A percentile compares a stretch with the other conserved stretches of the same genome.
Conservation (phyloP, 2,113 vertebrate genomes). For the Coracopsis vasa region DNA sequence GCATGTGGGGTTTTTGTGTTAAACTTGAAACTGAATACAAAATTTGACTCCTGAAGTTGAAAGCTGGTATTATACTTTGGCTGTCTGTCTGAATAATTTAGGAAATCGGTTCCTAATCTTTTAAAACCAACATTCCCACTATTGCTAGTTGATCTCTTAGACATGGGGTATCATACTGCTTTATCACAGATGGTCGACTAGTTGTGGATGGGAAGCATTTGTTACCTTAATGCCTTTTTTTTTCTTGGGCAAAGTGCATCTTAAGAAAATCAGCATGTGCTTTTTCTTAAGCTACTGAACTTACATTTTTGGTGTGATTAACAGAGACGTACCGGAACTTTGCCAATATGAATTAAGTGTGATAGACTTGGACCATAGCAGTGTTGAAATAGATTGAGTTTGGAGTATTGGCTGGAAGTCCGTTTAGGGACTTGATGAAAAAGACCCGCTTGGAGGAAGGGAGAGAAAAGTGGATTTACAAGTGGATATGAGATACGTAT, state of each 20-base stretch:
- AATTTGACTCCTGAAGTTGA: background rate
- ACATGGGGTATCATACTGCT: background rate
- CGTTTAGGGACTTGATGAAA: background rate
- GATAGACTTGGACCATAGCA: background rate
- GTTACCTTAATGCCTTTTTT: background rate
- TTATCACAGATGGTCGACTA: background rate
- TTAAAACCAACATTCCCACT: background rate
- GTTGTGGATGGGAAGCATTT: background rate
- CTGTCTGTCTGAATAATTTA: background rate
- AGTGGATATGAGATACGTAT: background rate
- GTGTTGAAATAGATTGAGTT: background rate
- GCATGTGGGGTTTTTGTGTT: background rate
- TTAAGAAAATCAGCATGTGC: background rate
- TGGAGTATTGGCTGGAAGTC: background rate
- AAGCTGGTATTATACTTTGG: background rate
- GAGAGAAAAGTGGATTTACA: background rate
- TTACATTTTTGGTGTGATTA: background rate
- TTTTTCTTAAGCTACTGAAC: background rate
- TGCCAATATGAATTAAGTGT: background rate
- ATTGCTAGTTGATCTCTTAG: background rate
- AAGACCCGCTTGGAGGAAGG: background rate
- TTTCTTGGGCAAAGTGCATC: background rate
- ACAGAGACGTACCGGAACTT: background rate
- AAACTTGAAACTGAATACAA: background rate
- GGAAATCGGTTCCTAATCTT: background rate